Evolutionary conservation across 2,888 invertebrate genomes (phyloP), one percentile per base, ranked within the genome.

Genomic region (Phymatocera aterrima): DNA sequence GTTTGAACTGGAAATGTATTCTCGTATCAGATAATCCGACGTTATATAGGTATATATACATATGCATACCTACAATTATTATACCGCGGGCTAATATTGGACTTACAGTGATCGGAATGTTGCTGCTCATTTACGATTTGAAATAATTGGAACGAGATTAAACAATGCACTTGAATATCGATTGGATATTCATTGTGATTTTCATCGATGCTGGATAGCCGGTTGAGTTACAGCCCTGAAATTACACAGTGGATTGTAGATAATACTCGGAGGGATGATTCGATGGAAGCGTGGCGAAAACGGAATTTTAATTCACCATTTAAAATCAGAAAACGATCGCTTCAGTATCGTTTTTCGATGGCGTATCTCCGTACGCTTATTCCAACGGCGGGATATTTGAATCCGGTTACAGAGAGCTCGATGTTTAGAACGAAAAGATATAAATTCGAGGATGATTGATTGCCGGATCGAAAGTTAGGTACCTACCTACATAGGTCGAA

Each of bases 401-500:
- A 70, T 70, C 12, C 18, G n/a, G 12, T 48, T 70, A n/a, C 12
- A 21, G 5, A 34, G 48, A 31, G 8, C 28, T 34, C 51, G 72
- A 51, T 48, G 31, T 34, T 72, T 72, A 18, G 12, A 46, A 34
- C 51, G 34, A 34, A n/a, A n/a, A n/a, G n/a, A n/a, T n/a, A n/a
- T n/a, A n/a, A 43, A 18, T 72, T 72, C 34, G 10, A 31, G 51
- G 72, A 51, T 72, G 72, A 72, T 72, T 72, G 72, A 72, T 72
- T 51, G 51, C 72, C 18, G 34, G 72, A 34, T 18, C n/a, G n/a
- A n/a, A n/a, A n/a, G n/a, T n/a, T n/a, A n/a, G n/a, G n/a, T n/a
- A n/a, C n/a, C n/a, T n/a, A n/a, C n/a, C n/a, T n/a, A n/a, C n/a
- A n/a, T n/a, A n/a, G n/a, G n/a, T n/a, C n/a, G n/a, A 72, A 51